These are phyloP conservation scores for Apaloderma vittatum DNA, from an alignment of 2,113 vertebrate species.

Conservation along the genomic window DNA sequence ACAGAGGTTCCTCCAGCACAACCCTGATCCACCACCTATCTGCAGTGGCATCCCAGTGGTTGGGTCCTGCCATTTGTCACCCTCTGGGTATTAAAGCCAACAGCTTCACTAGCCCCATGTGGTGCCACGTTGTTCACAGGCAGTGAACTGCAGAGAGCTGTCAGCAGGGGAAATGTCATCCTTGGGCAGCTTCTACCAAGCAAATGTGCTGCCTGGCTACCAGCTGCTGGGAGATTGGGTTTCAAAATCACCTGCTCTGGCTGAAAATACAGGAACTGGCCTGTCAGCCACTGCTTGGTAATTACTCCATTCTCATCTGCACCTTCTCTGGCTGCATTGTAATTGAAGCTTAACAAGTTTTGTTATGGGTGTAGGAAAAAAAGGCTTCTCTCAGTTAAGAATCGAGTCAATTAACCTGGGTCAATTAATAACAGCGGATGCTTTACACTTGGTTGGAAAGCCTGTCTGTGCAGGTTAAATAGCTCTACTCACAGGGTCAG, in stretches of 20 bases:
- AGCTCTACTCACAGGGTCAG: background rate
- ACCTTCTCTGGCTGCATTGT: constrained; percentile 73
- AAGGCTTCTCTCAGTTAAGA: constrained; percentile 27
- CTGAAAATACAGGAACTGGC: constrained; percentile 77
- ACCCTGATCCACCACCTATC: background rate
- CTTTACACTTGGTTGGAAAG: background rate
- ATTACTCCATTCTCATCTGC: constrained; percentile 77
- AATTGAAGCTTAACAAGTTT: constrained; percentile 73
- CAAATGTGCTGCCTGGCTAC: constrained; percentile 43
- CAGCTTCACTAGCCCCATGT: background rate
- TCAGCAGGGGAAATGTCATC: constrained; percentile 53
- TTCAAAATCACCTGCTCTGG: constrained; percentile 85
- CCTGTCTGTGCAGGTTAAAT: background rate
- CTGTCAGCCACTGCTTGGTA: constrained; percentile 72
- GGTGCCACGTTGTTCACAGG: background rate
- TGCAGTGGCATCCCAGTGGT: background rate
- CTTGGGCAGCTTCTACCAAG: background rate
- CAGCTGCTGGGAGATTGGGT: constrained; percentile 88
- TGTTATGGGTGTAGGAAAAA: constrained; percentile 38
- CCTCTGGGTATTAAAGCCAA: background rate
- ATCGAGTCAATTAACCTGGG: constrained; percentile 48
- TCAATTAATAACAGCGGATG: constrained; percentile 27
- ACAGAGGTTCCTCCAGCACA: background rate
- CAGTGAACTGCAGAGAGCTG: constrained; percentile 50
- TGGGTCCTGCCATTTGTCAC: rapidly evolving